These are phyloP conservation scores for Polypterus senegalus DNA, from an alignment of 2,113 vertebrate species.

Conservation along the genomic window DNA sequence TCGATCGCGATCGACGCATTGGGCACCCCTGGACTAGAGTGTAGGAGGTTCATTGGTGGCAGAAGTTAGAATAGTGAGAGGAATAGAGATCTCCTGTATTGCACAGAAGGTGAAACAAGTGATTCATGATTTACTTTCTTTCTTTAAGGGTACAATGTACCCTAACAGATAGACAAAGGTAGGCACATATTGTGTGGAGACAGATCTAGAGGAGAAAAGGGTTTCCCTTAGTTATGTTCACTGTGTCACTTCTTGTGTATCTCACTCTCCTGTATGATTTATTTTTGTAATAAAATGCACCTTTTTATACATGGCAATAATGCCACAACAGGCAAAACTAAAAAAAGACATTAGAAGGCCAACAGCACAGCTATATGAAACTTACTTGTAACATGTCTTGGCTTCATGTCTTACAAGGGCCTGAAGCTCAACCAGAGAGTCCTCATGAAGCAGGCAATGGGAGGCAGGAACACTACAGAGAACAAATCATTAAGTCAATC, in stretches of 20 bases:
- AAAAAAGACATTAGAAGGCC: not conserved
- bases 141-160: no score
- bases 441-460: slow-evolving; percentile 73
- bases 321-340: not conserved
- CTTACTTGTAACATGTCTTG: slow-evolving; percentile 49
- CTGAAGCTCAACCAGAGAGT: slow-evolving; percentile 69
- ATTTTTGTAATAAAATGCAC: not conserved
- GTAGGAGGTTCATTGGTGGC: no score
- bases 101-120: no score
- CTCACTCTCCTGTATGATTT: not conserved
- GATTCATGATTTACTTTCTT: no score
- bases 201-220: no score
- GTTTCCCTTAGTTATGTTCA: not conserved
- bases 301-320: not conserved
- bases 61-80: no score
- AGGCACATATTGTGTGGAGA: no score
- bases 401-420: slow-evolving; percentile 41
- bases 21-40: no score
- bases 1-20: no score
- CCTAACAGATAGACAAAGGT: no score
- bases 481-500: not conserved
- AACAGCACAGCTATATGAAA: not conserved
- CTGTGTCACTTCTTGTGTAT: not conserved
- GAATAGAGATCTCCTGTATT: no score
- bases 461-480: slow-evolving; percentile 60